Percentiles rank a stretch among this genome's conserved stretches.
Evolutionary conservation across 2,113 vertebrate genomes (phyloP).

Genomic region (Brachypodius melanocephalos): DNA sequence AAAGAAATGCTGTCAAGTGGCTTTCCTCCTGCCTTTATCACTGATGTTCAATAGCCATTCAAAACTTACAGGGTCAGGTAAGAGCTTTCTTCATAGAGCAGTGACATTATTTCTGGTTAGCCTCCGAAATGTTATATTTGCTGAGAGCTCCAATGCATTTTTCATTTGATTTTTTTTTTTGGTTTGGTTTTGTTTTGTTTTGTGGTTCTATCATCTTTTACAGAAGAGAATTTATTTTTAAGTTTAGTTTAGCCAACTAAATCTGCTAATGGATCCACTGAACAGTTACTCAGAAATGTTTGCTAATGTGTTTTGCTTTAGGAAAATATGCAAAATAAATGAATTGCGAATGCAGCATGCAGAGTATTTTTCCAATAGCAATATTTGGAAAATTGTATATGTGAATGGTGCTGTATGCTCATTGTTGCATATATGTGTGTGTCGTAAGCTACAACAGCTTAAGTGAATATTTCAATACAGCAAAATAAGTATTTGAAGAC

Average conservation of each 20-base stretch:
- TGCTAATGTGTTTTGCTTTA: slow-evolving; percentile 31
- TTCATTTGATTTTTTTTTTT: not conserved
- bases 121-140: slow-evolving; percentile 21
- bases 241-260: not conserved
- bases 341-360: slow-evolving; percentile 43
- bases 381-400: slow-evolving; percentile 42
- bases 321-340: slow-evolving; percentile 14
- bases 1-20: slow-evolving; percentile 68
- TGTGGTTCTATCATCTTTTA: slow-evolving; percentile 21
- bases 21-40: slow-evolving; percentile 68
- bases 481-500: not conserved
- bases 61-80: slow-evolving; percentile 69
- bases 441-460: not conserved
- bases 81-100: slow-evolving; percentile 68
- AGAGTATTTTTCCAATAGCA: slow-evolving; percentile 48
- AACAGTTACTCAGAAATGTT: not conserved
- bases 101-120: slow-evolving; percentile 58
- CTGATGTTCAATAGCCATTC: slow-evolving; percentile 69
- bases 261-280: not conserved
- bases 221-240: not conserved
- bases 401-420: slow-evolving; percentile 47
- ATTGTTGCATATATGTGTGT: slow-evolving; percentile 49
- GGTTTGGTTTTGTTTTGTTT: not conserved
- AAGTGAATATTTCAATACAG: not conserved
- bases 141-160: slow-evolving; percentile 47